Percentiles rank a stretch among this genome's conserved stretches.
Conservation (phyloP, 2,113 vertebrate genomes). For the Saguinus imperator region DNA sequence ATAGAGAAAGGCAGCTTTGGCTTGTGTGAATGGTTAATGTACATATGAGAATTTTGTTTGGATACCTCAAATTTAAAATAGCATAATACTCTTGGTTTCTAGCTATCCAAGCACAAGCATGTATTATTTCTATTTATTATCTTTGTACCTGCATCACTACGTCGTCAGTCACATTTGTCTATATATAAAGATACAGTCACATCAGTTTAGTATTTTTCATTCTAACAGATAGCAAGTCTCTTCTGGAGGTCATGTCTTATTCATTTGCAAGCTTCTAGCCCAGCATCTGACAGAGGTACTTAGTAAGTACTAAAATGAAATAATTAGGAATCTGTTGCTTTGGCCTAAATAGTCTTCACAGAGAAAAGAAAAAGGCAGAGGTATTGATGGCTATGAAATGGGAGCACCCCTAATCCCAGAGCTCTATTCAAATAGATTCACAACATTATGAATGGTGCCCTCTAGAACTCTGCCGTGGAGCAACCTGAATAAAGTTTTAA, state of each 20-base stretch:
- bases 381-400: neutral
- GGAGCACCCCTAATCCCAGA: neutral
- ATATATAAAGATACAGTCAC: neutral
- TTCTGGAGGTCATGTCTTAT: neutral
- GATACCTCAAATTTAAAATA: neutral
- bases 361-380: neutral
- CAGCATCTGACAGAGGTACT: neutral
- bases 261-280: neutral
- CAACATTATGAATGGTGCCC: neutral
- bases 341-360: neutral
- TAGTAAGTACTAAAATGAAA: constrained; percentile 36
- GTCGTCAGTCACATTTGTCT: neutral
- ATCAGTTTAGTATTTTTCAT: neutral
- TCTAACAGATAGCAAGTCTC: neutral
- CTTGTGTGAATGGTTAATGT: neutral
- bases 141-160: neutral
- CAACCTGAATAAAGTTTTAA: neutral
- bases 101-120: neutral
- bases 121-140: neutral
- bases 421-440: neutral
- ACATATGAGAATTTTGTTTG: neutral
- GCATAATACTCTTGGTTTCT: neutral
- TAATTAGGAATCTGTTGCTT: neutral
- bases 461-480: neutral
- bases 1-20: neutral